phyloP scores from a whole-genome alignment of 1,140 invertebrate species.

The Grapholita molesta region DNA sequence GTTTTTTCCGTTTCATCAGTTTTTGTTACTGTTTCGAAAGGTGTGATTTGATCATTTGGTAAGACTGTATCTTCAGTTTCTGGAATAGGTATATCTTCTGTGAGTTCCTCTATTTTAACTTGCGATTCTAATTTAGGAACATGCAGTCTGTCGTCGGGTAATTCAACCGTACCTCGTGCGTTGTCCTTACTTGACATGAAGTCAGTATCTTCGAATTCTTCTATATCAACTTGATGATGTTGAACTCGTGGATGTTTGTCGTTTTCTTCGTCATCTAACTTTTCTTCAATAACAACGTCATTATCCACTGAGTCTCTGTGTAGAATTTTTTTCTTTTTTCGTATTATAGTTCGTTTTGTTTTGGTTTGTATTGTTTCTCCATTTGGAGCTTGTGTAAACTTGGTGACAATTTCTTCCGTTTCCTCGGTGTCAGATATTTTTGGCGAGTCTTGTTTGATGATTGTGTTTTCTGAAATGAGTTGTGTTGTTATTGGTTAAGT shows the following conservation, averaged over 20 bases:
- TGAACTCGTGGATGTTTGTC: slow-evolving; percentile 19
- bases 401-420: slow-evolving; percentile 79
- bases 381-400: slow-evolving; percentile 72
- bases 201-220: slow-evolving; percentile 60
- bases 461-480: slow-evolving; percentile 41
- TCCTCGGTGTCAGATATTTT: slow-evolving; percentile 73
- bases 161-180: slow-evolving; percentile 54
- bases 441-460: slow-evolving; percentile 39
- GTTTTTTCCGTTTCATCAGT: slow-evolving; percentile 47
- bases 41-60: slow-evolving; percentile 53
- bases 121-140: slow-evolving; percentile 47
- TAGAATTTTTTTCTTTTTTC: slow-evolving; percentile 53
- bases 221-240: slow-evolving; percentile 51
- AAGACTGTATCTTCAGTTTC: slow-evolving; percentile 19
- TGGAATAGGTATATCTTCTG: slow-evolving; percentile 32
- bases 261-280: slow-evolving; percentile 56
- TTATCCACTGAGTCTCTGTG: slow-evolving; percentile 38
- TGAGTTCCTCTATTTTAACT: slow-evolving; percentile 50
- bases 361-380: slow-evolving; percentile 72
- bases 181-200: slow-evolving; percentile 17
- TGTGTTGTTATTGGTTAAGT: slow-evolving; percentile 23
- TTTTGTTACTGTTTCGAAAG: slow-evolving; percentile 33
- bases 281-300: slow-evolving; percentile 74
- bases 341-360: slow-evolving; percentile 77
- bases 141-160: slow-evolving; percentile 53